Evolutionary conservation across 2,113 vertebrate species (phyloP).

Genomic region (Cacatua alba): DNA sequence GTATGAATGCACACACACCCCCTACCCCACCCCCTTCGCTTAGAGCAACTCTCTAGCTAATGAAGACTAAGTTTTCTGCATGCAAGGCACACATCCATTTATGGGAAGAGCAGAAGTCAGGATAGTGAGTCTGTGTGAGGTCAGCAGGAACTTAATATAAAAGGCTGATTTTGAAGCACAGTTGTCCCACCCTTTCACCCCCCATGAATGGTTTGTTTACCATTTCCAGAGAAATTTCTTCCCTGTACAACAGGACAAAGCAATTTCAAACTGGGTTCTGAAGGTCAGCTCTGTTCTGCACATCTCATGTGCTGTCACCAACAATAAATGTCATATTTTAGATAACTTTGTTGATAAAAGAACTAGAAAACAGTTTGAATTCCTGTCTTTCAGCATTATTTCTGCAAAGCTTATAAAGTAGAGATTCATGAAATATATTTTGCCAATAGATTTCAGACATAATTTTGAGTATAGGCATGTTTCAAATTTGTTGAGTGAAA

Average conservation of each 20-base stretch:
- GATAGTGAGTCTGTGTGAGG: background rate
- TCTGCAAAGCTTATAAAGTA: background rate
- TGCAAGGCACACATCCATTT: background rate
- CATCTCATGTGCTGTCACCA: background rate
- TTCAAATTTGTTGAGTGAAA: background rate
- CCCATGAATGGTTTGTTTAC: background rate
- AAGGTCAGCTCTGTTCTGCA: background rate
- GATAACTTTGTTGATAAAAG: background rate
- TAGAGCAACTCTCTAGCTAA: background rate
- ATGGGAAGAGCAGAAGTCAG: conserved; percentile 4
- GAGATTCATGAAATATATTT: background rate
- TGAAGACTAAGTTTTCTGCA: background rate
- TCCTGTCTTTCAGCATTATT: background rate
- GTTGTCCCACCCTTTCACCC: background rate
- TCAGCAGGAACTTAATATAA: background rate
- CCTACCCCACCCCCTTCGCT: background rate
- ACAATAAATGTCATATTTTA: background rate
- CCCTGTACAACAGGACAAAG: background rate
- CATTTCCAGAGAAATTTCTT: background rate
- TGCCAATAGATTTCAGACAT: background rate
- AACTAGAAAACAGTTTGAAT: background rate
- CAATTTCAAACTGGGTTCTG: background rate
- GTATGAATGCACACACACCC: background rate
- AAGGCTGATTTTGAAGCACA: background rate
- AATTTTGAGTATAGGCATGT: background rate